These are phyloP conservation scores for Aethes cnicana DNA, from an alignment of 2,888 invertebrate species.

Conservation along the genomic window DNA sequence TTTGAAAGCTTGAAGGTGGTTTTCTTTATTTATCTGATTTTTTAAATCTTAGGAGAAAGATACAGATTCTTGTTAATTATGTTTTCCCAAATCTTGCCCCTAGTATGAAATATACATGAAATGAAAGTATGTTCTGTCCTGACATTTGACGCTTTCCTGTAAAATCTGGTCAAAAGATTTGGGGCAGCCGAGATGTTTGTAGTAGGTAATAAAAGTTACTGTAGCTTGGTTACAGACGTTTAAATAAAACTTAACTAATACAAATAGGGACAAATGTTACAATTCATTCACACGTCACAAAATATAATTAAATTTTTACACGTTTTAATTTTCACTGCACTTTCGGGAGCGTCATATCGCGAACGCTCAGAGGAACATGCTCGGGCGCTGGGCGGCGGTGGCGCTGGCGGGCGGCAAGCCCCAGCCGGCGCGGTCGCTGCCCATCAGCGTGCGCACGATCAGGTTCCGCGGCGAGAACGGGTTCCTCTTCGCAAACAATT, in stretches of 20 bases:
- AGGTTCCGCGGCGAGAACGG: conserved; percentile 69
- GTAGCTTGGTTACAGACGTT: background rate
- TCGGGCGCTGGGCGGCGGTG: conserved; percentile 46
- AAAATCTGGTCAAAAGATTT: no score
- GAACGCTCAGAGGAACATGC: conserved; percentile 53
- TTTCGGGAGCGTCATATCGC: background rate
- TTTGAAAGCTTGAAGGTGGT: no score
- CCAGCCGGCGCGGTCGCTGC: conserved; percentile 61
- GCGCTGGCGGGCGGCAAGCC: conserved; percentile 47
- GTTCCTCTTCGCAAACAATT: conserved; percentile 65
- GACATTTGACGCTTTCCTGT: no score
- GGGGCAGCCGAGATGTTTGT: no score
- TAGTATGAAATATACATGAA: no score
- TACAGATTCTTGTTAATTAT: no score
- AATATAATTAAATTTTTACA: conserved; percentile 15
- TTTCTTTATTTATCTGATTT: no score
- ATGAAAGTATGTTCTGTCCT: no score
- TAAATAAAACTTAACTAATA: background rate
- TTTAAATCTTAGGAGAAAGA: no score
- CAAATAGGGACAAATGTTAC: background rate
- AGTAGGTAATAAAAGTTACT: no score
- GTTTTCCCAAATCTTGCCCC: no score
- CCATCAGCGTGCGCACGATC: conserved; percentile 61
- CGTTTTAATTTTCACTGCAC: conserved; percentile 8
- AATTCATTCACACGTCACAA: conserved; percentile 8